phyloP scores from a whole-genome alignment of 2,888 invertebrate genomes.

The Drosophila differens region DNA sequence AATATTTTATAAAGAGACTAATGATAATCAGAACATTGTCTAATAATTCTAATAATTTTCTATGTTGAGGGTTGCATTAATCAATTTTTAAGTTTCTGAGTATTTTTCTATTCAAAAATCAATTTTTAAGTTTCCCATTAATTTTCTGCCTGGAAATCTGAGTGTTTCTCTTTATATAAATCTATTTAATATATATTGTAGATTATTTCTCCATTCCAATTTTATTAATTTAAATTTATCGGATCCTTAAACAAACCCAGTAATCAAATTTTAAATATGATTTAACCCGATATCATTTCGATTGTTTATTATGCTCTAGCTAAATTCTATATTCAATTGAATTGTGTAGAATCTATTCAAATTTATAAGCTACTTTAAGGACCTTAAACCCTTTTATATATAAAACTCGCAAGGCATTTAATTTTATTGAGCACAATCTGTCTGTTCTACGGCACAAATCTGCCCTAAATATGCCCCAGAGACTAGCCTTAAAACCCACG shows the following conservation, averaged over 20 bases:
- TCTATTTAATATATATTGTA: no score
- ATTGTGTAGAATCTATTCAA: accelerated
- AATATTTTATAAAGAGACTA: neutral
- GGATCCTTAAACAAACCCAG: neutral
- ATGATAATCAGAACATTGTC: neutral
- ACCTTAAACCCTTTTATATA: neutral
- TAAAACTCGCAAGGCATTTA: no score
- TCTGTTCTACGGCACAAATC: neutral
- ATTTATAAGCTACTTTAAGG: neutral
- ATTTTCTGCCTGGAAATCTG: neutral
- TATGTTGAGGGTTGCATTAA: no score
- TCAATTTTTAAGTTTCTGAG: neutral
- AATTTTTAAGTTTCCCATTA: neutral
- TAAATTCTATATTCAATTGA: neutral
- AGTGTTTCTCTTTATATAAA: no score
- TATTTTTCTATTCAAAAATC: neutral
- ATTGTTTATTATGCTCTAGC: accelerated
- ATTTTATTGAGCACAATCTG: neutral
- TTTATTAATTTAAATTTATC: neutral
- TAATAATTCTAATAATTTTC: neutral
- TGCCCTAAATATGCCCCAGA: slow-evolving; percentile 11
- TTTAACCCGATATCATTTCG: accelerated
- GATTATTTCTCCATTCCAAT: neutral
- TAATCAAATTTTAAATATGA: no score
- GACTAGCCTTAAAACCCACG: slow-evolving; percentile 19